phyloP scores from a whole-genome alignment of 35 echinoderm and acorn worm species.

The Chiridota heheva region DNA sequence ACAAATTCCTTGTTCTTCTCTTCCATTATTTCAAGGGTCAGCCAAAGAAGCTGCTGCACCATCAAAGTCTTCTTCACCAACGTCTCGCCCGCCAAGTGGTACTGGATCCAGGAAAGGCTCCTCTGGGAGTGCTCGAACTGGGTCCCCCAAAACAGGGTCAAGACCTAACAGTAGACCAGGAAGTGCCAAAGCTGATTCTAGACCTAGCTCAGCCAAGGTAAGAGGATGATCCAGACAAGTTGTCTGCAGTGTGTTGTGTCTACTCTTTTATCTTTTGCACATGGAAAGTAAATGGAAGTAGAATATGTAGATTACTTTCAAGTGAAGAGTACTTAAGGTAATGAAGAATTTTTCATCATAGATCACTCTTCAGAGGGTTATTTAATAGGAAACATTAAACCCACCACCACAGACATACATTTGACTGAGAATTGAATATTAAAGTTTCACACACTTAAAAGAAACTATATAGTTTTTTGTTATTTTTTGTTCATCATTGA shows the following conservation, averaged over 20 bases:
- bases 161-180: constrained; percentile 22
- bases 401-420: too few species aligned
- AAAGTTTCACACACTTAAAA: too few species aligned
- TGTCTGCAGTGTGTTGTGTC: background rate
- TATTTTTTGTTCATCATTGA: too few species aligned
- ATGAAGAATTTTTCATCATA: background rate
- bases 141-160: constrained; percentile 36
- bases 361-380: background rate
- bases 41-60: background rate
- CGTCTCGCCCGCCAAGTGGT: constrained; percentile 61
- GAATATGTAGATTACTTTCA: background rate
- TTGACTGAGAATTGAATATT: too few species aligned
- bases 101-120: constrained; percentile 30
- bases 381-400: background rate
- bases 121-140: constrained; percentile 32
- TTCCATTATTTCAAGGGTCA: too few species aligned
- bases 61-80: constrained; percentile 33
- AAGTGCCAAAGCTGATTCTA: constrained; percentile 32
- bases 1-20: too few species aligned
- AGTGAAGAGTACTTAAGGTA: background rate
- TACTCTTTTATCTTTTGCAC: too few species aligned
- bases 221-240: background rate
- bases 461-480: too few species aligned
- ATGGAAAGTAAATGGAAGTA: background rate
- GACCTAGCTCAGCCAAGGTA: constrained; percentile 80